Evolutionary conservation across 1,140 invertebrate genomes (phyloP).

Genomic region (Bombyx mandarina): DNA sequence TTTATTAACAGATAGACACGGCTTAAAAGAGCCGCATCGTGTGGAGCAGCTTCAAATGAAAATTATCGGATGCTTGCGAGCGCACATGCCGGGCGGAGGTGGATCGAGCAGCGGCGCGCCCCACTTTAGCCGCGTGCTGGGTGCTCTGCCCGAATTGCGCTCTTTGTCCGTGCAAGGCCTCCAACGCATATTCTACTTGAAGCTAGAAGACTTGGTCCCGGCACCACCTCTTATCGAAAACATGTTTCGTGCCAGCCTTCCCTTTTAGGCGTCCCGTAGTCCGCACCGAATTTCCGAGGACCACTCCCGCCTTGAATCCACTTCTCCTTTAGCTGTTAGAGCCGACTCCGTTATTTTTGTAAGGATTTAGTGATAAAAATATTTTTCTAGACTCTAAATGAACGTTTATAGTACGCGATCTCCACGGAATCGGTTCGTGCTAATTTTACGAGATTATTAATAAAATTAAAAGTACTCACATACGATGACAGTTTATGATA

Average conservation of each 20-base stretch:
- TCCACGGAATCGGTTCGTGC: conserved; percentile 59
- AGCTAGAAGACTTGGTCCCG: conserved; percentile 92
- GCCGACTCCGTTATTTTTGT: conserved; percentile 65
- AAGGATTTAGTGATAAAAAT: conserved; percentile 59
- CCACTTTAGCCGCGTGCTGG: conserved; percentile 92
- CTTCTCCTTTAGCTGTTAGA: conserved; percentile 44
- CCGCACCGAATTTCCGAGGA: conserved; percentile 35
- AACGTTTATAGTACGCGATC: conserved; percentile 53
- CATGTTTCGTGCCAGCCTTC: conserved; percentile 94
- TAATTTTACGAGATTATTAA: conserved; percentile 43
- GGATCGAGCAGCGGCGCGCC: conserved; percentile 87
- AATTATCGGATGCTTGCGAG: conserved; percentile 91
- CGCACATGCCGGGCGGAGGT: conserved; percentile 94
- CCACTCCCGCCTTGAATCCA: conserved; percentile 48
- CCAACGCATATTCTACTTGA: conserved; percentile 94
- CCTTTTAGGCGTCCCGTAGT: conserved; percentile 78
- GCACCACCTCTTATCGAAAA: conserved; percentile 94
- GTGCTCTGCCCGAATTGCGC: conserved; percentile 91
- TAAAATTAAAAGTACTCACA: conserved; percentile 29
- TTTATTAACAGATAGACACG: conserved; percentile 86
- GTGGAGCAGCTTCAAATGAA: conserved; percentile 96
- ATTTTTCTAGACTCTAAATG: conserved; percentile 63
- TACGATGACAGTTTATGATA: conserved; percentile 54
- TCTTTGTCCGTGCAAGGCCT: conserved; percentile 93
- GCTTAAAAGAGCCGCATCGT: conserved; percentile 90